Conservation (phyloP, 2,113 vertebrate species). For the Xenopus borealis region DNA sequence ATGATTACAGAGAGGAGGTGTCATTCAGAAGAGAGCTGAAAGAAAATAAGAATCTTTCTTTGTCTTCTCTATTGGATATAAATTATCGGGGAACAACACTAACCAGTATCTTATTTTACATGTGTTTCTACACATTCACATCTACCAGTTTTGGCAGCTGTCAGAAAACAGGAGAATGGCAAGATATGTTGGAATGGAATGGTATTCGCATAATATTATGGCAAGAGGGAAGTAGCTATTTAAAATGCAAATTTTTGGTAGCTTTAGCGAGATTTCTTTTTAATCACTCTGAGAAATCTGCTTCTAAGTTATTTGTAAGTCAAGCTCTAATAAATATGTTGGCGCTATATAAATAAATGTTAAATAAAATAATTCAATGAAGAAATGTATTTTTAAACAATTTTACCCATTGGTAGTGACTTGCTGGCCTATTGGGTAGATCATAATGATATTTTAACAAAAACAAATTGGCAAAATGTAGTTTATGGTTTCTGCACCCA, state of each 20-base stretch:
- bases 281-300: no score
- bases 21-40: conserved; percentile 10
- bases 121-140: neutral
- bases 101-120: neutral
- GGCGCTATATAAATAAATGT: no score
- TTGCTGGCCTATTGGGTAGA: no score
- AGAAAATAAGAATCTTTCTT: neutral
- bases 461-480: no score
- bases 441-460: no score
- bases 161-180: neutral
- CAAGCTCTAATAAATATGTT: no score
- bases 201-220: conserved; percentile 17
- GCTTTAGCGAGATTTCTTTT: neutral
- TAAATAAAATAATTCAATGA: no score
- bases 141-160: conserved; percentile 2
- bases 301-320: no score
- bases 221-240: neutral
- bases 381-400: no score
- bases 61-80: neutral
- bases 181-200: neutral
- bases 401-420: no score
- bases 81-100: neutral
- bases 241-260: conserved; percentile 14
- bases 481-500: no score
- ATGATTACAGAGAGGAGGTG: conserved; percentile 22